Evolutionary conservation across 1,140 invertebrate genomes (phyloP).

Genomic region (Procambarus clarkii): DNA sequence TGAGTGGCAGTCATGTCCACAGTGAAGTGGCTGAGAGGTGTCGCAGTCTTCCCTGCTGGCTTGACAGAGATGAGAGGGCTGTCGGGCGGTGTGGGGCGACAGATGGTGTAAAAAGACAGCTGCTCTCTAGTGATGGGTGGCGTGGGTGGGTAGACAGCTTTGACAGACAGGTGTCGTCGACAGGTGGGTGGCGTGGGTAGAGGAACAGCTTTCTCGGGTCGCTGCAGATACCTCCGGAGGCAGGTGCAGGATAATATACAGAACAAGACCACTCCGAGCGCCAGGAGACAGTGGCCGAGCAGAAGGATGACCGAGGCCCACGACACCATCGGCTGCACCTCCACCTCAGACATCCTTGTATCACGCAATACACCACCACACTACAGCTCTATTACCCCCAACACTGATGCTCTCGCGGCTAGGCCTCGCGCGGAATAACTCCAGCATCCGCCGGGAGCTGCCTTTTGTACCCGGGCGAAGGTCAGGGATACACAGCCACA

Average conservation of each 20-base stretch:
- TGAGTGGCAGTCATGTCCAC: neutral
- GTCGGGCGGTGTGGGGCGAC: slow-evolving; percentile 30
- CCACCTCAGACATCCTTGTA: neutral
- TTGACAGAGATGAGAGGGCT: neutral
- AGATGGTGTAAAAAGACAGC: slow-evolving; percentile 38
- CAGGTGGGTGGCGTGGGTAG: slow-evolving; percentile 28
- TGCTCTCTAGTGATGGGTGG: slow-evolving; percentile 42
- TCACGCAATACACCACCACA: neutral
- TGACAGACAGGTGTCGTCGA: slow-evolving; percentile 23
- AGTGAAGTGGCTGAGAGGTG: neutral
- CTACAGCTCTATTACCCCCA: neutral
- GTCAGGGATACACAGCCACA: slow-evolving; percentile 4
- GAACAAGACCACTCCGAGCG: slow-evolving; percentile 2
- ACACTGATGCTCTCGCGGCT: neutral
- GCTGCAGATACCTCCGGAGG: neutral
- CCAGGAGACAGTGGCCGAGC: slow-evolving; percentile 20
- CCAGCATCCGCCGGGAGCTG: no score
- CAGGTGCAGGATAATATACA: neutral
- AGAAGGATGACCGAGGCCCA: neutral
- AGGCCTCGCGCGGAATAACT: neutral
- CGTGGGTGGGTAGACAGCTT: slow-evolving; percentile 39
- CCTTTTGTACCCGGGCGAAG: slow-evolving; percentile 26
- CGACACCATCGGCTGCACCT: slow-evolving; percentile 6
- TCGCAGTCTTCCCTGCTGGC: neutral
- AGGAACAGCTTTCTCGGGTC: neutral